Base-by-base conservation (phyloP, 2,888 invertebrate species). In the Schizotus pectinicornis region DNA sequence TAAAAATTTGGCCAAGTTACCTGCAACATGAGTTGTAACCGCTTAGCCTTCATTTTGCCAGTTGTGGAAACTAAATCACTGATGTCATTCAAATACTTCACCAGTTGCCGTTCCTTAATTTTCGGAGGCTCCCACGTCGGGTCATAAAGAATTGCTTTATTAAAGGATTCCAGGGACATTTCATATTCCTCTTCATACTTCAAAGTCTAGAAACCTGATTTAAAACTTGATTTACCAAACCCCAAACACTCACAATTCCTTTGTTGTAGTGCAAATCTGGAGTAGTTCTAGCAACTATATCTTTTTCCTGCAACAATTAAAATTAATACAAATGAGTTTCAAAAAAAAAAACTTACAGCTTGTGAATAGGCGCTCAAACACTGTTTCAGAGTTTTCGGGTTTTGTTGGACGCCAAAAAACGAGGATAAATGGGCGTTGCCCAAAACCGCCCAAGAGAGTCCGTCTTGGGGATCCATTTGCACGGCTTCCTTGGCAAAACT, bases 241-340 rank as follows among this genome's bases (percentile, higher is more conserved):
- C 22, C 12, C 14, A 52, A 54, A 50, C 36, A 84, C 88, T 86
- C 81, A 94, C 93, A 73, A 90, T 85, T 56, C 89, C 92, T 81
- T 90, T 89, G 79, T 94, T 94, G 74, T 89, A 93, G 80, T 91
- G 90, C 41, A 94, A 82, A 79, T 94, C 92, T 0, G 92, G 88
- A 66, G 89, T 89, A 59, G 86, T 87, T 72, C 82, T 85, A 0
- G 91, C 88, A 1, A 88, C 81, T 0, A 87, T 81, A 74, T 93
- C 88, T 75, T 86, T 86, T 75, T 88, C 88, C 88, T 88, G 74
- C 22, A 77, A 75, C 14, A 7, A 14, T 36, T 32, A 48, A 32
- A 22, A 7, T 33, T 35, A 42, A 34, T 14, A 30, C 7, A 72
- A 8, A 69, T 68, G 51, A n/a, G 67, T 62, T 62, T 50, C 54